phyloP scores from a whole-genome alignment of 2,888 invertebrate genomes.

The Nesidiocoris tenuis region DNA sequence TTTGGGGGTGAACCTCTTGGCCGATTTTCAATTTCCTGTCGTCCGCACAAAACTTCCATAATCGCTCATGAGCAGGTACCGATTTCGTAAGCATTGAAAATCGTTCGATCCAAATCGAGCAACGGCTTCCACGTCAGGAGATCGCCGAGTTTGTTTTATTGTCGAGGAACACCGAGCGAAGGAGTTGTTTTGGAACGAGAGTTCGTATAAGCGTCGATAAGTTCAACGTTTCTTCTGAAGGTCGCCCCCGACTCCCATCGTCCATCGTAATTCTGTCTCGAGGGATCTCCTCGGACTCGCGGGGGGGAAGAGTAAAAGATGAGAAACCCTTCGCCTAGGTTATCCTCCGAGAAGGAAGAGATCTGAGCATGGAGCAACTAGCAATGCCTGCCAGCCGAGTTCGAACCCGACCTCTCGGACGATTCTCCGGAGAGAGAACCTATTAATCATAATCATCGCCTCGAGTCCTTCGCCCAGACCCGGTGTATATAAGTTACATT shows the following conservation, averaged over 20 bases:
- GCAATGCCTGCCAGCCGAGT: neutral
- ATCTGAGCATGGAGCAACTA: neutral
- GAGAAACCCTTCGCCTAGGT: neutral
- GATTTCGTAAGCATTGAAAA: no score
- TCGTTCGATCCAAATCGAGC: no score
- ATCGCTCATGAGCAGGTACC: no score
- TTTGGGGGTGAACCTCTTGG: no score
- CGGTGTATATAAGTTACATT: neutral
- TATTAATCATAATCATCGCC: conserved; percentile 11
- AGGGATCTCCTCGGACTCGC: neutral
- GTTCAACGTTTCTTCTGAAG: conserved; percentile 16
- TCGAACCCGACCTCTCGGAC: neutral
- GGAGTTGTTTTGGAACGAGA: neutral
- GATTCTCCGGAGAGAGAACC: conserved; percentile 6
- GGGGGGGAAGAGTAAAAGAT: neutral
- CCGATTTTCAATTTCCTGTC: no score
- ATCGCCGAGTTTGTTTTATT: conserved; percentile 4
- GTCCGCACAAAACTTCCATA: no score
- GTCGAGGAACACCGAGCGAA: neutral
- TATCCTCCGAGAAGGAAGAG: neutral
- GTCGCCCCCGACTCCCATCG: conserved; percentile 8
- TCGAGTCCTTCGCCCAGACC: neutral
- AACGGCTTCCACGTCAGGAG: no score
- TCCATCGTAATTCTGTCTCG: conserved; percentile 4
- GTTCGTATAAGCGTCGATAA: conserved; percentile 5